A percentile compares a stretch with the other conserved stretches of the same genome.
phyloP scores from a whole-genome alignment of 2,888 invertebrate species.

The Cordylochernes scorpioides region DNA sequence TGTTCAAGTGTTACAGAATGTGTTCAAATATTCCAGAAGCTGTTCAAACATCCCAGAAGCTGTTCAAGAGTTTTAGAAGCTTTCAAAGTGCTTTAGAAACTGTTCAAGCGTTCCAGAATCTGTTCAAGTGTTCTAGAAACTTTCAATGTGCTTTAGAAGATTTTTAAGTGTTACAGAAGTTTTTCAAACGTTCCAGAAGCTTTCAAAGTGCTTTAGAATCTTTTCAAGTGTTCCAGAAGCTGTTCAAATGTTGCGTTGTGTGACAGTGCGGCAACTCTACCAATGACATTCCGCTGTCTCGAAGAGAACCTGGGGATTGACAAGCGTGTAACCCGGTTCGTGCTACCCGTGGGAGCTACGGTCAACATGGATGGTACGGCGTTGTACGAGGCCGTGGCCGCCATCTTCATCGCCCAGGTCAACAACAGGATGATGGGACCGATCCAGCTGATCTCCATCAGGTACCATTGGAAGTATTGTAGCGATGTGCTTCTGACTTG shows the following conservation, averaged over 20 bases:
- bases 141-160: too few relatives aligned
- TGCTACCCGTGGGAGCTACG: conserved; percentile 24
- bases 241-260: neutral
- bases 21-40: too few relatives aligned
- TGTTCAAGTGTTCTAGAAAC: too few relatives aligned
- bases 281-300: conserved; percentile 37
- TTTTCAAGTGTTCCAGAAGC: neutral
- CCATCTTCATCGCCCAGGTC: conserved; percentile 29
- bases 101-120: too few relatives aligned
- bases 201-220: too few relatives aligned
- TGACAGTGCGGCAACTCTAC: conserved; percentile 34
- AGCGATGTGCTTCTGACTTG: neutral
- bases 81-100: too few relatives aligned
- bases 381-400: conserved; percentile 29
- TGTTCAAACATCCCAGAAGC: too few relatives aligned
- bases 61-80: too few relatives aligned
- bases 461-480: too few relatives aligned
- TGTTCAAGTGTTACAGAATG: too few relatives aligned
- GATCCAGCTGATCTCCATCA: conserved; percentile 25
- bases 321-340: conserved; percentile 35
- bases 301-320: conserved; percentile 37
- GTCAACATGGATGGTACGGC: conserved; percentile 30
- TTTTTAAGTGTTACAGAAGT: too few relatives aligned
- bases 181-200: too few relatives aligned
- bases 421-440: conserved; percentile 23